Base-by-base conservation (phyloP, 2,113 vertebrate genomes). In the Guaruba guarouba region DNA sequence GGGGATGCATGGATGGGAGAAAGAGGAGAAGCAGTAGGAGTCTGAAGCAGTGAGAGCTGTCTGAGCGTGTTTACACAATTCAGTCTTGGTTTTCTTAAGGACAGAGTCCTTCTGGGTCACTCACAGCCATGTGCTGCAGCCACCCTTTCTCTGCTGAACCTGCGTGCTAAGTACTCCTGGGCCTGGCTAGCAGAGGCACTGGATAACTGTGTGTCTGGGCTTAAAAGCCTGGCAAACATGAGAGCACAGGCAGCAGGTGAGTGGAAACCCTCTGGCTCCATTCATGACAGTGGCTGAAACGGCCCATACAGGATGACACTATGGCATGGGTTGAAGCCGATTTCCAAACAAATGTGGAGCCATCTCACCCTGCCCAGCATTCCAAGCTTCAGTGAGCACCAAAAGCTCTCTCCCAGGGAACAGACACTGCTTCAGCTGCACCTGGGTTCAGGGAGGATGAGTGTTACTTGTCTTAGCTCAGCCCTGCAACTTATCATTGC, bases 1-100 rank as follows among this genome's bases (percentile, higher is more conserved):
- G 86, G 82, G 76, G 88, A 75, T 62, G 28, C 51, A 73, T 64
- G 41, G 71, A 77, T 75, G 39, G 62, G 51, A 95, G 88, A 86
- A 92, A 83, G 71, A 90, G 93, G 86, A 75, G 84, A 82, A 94
- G 94, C 79, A 85, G 55, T 17, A 86, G 9, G 11, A 90, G 76
- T 82, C 64, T 59, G 57, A 79, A 10, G 22, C 39, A 52, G 31
- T 33, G 71, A 73, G 49, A 66, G 27, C 18, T 86, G 20, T 61
- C 20, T 82, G 54, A 61, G n/a, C 0, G 0, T 24, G 11, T 63
- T 82, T 66, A 74, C 28, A 22, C 35, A 27, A 70, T 83, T 81
- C 7, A 3, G 25, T 17, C 3, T 76, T 43, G 19, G 16, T 52
- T 85, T 80, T 85, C 52, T 68, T 52, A 88, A 73, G 59, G 27